Percentiles rank a stretch among this genome's conserved stretches.
Conservation (phyloP, 2,113 vertebrate genomes). For the Ibidorhyncha struthersii region DNA sequence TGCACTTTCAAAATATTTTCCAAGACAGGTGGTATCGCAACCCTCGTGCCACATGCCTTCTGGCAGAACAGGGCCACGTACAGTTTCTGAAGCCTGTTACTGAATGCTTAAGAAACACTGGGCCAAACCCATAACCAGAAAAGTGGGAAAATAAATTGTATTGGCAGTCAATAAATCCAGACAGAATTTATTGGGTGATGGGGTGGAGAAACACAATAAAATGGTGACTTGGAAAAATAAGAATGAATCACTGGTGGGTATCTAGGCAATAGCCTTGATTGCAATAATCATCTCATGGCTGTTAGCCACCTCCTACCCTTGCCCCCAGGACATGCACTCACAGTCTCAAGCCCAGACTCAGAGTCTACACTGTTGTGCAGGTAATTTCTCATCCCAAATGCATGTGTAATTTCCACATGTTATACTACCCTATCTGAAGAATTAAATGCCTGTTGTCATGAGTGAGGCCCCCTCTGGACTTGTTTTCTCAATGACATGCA, state of each 20-base stretch:
- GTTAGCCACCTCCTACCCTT: conserved; percentile 16
- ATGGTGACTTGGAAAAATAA: conserved; percentile 38
- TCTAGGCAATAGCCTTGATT: conserved; percentile 47
- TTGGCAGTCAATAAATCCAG: conserved; percentile 30
- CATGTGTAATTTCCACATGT: neutral
- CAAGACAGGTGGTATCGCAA: conserved; percentile 32
- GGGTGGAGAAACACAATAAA: conserved; percentile 65
- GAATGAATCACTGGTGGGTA: conserved; percentile 50
- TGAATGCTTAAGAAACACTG: neutral
- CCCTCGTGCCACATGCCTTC: neutral
- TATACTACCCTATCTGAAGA: neutral
- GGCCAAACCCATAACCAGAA: conserved; percentile 3
- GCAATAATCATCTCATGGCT: conserved; percentile 10
- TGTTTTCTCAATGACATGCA: neutral
- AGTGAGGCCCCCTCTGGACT: neutral
- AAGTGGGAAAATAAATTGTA: conserved; percentile 12
- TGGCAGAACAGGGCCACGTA: neutral
- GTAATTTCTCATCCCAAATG: neutral
- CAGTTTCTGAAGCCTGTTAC: neutral
- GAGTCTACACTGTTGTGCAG: neutral
- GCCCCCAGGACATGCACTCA: neutral
- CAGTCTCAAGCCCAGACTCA: neutral
- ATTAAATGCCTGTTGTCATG: neutral
- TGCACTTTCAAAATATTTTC: neutral
- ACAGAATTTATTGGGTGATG: conserved; percentile 44